A percentile compares a stretch with the other conserved stretches of the same genome.
phyloP scores from a whole-genome alignment of 1,140 invertebrate species.

The Ganaspis sp. region DNA sequence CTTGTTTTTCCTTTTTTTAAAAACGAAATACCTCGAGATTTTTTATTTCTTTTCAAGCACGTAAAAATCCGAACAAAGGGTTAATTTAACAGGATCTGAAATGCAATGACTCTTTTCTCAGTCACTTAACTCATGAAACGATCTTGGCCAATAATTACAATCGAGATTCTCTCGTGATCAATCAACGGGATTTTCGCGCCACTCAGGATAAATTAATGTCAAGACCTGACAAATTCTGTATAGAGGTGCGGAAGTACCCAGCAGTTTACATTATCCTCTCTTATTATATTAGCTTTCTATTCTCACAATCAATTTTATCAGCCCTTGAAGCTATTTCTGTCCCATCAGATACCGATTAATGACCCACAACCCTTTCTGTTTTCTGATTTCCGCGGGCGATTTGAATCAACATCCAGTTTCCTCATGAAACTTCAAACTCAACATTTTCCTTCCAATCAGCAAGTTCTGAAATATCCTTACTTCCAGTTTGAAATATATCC shows the following conservation, averaged over 20 bases:
- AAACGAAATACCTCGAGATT: too few relatives aligned
- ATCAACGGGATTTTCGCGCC: constrained; percentile 34
- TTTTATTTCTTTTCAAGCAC: not conserved
- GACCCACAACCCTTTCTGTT: not conserved
- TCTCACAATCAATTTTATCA: not conserved
- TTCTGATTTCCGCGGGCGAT: not conserved
- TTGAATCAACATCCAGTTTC: not conserved
- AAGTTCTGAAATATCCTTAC: not conserved
- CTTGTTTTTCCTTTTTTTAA: too few relatives aligned
- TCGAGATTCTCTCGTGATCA: constrained; percentile 20
- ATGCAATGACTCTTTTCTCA: not conserved
- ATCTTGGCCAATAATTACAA: not conserved
- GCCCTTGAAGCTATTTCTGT: constrained; percentile 12
- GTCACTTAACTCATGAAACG: not conserved
- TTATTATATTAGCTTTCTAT: not conserved
- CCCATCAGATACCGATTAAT: constrained; percentile 8
- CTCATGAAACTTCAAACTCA: not conserved
- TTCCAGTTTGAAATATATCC: not conserved
- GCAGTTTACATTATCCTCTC: not conserved
- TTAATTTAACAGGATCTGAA: not conserved
- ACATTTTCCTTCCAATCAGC: not conserved
- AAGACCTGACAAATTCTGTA: not conserved
- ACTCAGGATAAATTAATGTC: not conserved
- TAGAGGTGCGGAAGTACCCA: not conserved
- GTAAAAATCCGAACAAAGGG: not conserved